These are phyloP conservation scores for Hapalemur alaotrensis DNA, from an alignment of 2,797 vertebrate genomes.

Conservation along the genomic window DNA sequence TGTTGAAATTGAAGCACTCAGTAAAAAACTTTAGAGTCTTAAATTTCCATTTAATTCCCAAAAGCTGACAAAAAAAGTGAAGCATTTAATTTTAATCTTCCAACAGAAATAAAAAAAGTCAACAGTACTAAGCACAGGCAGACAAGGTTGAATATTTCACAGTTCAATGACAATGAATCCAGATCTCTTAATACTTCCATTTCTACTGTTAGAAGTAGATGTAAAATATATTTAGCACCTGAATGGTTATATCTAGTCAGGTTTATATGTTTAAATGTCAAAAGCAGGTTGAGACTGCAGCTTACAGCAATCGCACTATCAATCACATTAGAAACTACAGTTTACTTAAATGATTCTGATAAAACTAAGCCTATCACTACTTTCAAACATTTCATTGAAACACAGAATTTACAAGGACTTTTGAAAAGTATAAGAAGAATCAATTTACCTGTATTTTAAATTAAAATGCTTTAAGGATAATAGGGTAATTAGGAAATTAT, in stretches of 20 bases:
- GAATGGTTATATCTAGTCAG: slow-evolving; percentile 92
- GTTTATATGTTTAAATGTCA: slow-evolving; percentile 93
- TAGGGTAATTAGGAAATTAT: slow-evolving; percentile 53
- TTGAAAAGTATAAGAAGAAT: slow-evolving; percentile 61
- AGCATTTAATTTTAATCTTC: slow-evolving; percentile 95
- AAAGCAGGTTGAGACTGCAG: slow-evolving; percentile 90
- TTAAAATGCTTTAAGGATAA: slow-evolving; percentile 56
- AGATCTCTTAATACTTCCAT: slow-evolving; percentile 91
- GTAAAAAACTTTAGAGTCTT: slow-evolving; percentile 85
- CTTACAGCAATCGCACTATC: slow-evolving; percentile 91
- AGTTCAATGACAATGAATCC: slow-evolving; percentile 90
- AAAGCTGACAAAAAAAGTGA: slow-evolving; percentile 94
- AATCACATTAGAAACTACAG: slow-evolving; percentile 87
- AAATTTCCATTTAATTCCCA: slow-evolving; percentile 93
- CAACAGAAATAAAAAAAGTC: slow-evolving; percentile 96
- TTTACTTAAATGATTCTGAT: slow-evolving; percentile 88
- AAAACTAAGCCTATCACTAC: slow-evolving; percentile 85
- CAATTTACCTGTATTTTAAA: slow-evolving; percentile 58
- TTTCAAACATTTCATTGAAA: slow-evolving; percentile 87
- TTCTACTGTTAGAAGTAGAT: slow-evolving; percentile 88
- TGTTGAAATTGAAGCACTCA: slow-evolving; percentile 84
- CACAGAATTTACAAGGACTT: slow-evolving; percentile 78
- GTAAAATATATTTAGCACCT: slow-evolving; percentile 90
- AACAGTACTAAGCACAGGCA: slow-evolving; percentile 92
- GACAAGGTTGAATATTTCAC: slow-evolving; percentile 91